These are phyloP conservation scores for Catonia carolina DNA, from an alignment of 2,888 invertebrate species.

Conservation along the genomic window DNA sequence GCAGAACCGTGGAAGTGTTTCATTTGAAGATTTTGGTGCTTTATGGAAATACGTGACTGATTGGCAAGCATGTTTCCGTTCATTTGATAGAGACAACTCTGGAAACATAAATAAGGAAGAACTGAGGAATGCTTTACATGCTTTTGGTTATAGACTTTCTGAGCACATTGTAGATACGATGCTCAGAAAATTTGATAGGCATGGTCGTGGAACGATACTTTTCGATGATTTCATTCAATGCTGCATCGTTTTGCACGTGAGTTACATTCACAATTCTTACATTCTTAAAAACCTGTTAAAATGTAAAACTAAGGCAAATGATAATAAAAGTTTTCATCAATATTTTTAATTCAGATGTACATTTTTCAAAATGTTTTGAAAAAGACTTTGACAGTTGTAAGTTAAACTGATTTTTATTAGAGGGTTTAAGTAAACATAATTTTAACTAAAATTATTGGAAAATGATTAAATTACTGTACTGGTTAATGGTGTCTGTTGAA, in stretches of 20 bases:
- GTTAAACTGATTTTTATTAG: too few species aligned
- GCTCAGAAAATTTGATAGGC: slow-evolving; percentile 88
- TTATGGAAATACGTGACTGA: slow-evolving; percentile 98
- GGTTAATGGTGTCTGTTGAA: too few species aligned
- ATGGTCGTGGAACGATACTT: slow-evolving; percentile 80
- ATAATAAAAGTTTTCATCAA: too few species aligned
- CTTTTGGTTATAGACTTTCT: slow-evolving; percentile 84
- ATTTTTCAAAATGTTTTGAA: too few species aligned
- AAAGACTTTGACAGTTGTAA: too few species aligned
- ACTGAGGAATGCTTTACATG: slow-evolving; percentile 79
- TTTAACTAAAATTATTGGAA: too few species aligned
- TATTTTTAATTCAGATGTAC: too few species aligned
- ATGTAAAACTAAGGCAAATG: too few species aligned
- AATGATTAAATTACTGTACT: too few species aligned
- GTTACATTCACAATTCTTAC: too few species aligned
- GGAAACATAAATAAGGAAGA: slow-evolving; percentile 89
- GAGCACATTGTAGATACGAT: slow-evolving; percentile 73
- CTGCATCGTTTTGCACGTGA: slow-evolving; percentile 74
- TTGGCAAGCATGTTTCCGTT: slow-evolving; percentile 93
- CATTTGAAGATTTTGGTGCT: slow-evolving; percentile 90
- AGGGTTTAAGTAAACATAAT: too few species aligned
- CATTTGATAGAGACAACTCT: slow-evolving; percentile 87
- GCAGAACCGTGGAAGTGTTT: slow-evolving; percentile 80
- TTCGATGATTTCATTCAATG: slow-evolving; percentile 99
- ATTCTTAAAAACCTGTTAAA: too few species aligned